These are phyloP conservation scores for Characodon lateralis DNA, from an alignment of 2,797 vertebrate genomes.

Conservation along the genomic window DNA sequence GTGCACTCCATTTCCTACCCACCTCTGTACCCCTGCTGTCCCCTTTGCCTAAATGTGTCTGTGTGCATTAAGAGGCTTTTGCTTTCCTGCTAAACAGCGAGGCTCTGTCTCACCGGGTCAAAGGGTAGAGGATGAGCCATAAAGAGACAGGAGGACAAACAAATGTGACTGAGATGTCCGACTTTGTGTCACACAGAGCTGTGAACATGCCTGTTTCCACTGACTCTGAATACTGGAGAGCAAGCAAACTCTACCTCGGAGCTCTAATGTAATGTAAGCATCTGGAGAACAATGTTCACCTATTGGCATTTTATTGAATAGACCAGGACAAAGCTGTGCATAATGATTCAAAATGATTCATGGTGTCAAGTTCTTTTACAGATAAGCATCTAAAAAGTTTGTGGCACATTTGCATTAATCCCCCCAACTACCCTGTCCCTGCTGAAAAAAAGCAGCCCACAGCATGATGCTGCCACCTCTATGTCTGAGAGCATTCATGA, in stretches of 20 bases:
- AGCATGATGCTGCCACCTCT: background rate
- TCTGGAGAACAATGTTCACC: background rate
- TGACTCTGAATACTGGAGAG: background rate
- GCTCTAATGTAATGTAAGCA: background rate
- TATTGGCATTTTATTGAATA: background rate
- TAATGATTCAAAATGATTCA: background rate
- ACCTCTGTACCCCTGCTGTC: conserved; percentile 70
- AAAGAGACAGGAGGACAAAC: conserved; percentile 64
- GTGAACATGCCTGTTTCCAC: conserved; percentile 10
- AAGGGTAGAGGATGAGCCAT: conserved; percentile 67
- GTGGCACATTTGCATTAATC: background rate
- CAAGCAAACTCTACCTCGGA: too few species aligned
- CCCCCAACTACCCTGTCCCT: background rate
- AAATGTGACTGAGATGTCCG: conserved; percentile 46
- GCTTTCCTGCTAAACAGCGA: conserved; percentile 65
- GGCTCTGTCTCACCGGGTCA: conserved; percentile 68
- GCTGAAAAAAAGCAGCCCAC: background rate
- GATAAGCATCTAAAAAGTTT: background rate
- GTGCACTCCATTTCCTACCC: conserved; percentile 73
- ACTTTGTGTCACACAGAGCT: conserved; percentile 24
- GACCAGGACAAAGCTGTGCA: background rate
- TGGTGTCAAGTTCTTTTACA: too few species aligned
- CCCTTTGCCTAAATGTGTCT: conserved; percentile 51
- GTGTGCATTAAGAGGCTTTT: conserved; percentile 50
- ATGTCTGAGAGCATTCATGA: background rate